Conservation (phyloP, 1,140 invertebrate species). For the Drosophila tristis region DNA sequence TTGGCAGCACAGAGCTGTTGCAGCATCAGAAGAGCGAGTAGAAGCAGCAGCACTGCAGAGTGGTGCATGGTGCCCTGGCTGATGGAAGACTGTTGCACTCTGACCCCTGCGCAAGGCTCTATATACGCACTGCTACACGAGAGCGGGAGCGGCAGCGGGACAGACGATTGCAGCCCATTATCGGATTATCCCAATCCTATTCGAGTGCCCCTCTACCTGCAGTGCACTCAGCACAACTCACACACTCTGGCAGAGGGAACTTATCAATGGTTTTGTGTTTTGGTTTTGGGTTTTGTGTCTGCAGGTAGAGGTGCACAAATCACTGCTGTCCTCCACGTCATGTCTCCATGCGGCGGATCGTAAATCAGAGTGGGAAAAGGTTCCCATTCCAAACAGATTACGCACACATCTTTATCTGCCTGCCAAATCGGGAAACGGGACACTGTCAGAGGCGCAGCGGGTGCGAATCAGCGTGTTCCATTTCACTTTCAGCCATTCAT, state of each 20-base stretch:
- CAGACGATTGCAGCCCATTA: slow-evolving; percentile 37
- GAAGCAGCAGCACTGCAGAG: slow-evolving; percentile 12
- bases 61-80: slow-evolving; percentile 31
- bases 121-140: slow-evolving; percentile 16
- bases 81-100: slow-evolving; percentile 29
- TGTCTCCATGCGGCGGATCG: slow-evolving; percentile 3
- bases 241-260: not conserved
- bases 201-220: slow-evolving; percentile 28
- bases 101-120: slow-evolving; percentile 26
- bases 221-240: no score
- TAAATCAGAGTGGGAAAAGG: slow-evolving; percentile 38
- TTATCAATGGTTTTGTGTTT: slow-evolving; percentile 37
- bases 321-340: not conserved
- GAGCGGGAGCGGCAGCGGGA: not conserved
- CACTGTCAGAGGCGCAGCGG: slow-evolving; percentile 26
- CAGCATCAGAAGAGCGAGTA: slow-evolving; percentile 4
- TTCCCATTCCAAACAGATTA: no score
- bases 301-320: slow-evolving; percentile 13
- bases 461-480: slow-evolving; percentile 14
- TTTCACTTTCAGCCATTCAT: slow-evolving; percentile 33
- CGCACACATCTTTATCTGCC: slow-evolving; percentile 6
- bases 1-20: slow-evolving; percentile 1
- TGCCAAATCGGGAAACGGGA: not conserved
- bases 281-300: not conserved
- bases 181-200: slow-evolving; percentile 25